Base-by-base conservation (phyloP, 2,888 invertebrate genomes). In the Pseudococcus longispinus region DNA sequence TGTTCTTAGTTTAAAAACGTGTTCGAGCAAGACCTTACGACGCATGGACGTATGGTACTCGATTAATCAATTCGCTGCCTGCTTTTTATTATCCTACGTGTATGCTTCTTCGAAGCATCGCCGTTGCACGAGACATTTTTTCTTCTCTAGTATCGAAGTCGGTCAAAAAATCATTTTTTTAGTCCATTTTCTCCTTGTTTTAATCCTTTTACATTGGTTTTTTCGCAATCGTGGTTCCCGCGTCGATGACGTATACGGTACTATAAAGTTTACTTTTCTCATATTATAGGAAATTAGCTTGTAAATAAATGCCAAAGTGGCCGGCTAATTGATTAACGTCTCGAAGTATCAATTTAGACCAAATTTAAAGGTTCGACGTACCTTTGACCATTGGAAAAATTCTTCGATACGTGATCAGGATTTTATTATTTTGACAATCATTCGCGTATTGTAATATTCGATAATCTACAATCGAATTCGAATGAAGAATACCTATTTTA, bases 341-440 rank as follows among this genome's bases (percentile, higher is more conserved):
- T 20, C 65, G 65, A 65, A 23, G 26, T 65, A 20, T 26, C 26
- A 8, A 4, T 26, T 9, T 4, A 37, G 2, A 37, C 26, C n/a
- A 65, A 65, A 23, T 32, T 29, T 15, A 29, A 70, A 70, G 70
- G 70, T 70, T 70, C 26, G 70, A 70, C 13, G 70, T 70, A 70
- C 70, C 70, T 29, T 70, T 70, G 70, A 70, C 70, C 70, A 70
- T 29, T 70, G 29, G 32, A 70, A 29, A 29, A 70, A 70, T 32
- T 70, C 70, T 70, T 32, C 70, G 65, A 70, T 37, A 37, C 70
- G 18, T 29, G 70, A 32, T 70, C 18, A 32, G 70, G 29, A 70
- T 15, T 0, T 70, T 65, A 60, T 37, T 1, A 29, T 8, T 70
- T 70, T 70, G 70, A 70, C 70, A 70, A 70, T 70, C 70, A 70